Evolutionary conservation across 2,113 vertebrate genomes (phyloP).

Genomic region (Ciconia boyciana): DNA sequence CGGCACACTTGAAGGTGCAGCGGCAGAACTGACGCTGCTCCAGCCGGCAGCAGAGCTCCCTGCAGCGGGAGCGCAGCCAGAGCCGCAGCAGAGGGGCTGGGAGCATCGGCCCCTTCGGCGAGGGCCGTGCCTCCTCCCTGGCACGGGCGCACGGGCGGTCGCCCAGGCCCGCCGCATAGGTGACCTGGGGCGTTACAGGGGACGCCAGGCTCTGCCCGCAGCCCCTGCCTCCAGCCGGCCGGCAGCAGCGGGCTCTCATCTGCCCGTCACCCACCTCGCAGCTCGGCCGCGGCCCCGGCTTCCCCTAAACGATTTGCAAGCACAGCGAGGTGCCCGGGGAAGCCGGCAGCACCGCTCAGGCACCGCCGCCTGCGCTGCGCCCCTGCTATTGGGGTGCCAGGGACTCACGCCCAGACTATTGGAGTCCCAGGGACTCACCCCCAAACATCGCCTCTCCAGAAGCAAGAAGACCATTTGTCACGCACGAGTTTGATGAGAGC

Average conservation of each 20-base stretch:
- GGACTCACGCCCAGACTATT: not conserved
- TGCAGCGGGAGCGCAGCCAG: not conserved
- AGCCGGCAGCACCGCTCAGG: not conserved
- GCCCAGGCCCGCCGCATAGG: not conserved
- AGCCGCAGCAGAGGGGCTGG: no score
- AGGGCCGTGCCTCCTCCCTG: no score
- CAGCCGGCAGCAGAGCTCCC: not conserved
- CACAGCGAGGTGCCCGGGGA: not conserved
- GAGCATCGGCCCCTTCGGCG: not conserved
- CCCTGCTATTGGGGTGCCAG: no score
- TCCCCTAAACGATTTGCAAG: not conserved
- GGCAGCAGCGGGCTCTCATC: not conserved
- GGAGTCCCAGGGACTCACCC: not conserved
- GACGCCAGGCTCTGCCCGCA: not conserved
- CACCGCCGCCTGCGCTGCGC: not conserved
- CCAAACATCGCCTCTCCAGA: not conserved
- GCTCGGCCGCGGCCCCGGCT: not conserved
- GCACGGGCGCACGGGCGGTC: no score
- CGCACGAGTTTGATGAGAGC: accelerated
- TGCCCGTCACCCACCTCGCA: not conserved
- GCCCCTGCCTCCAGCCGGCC: not conserved
- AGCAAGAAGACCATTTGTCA: no score
- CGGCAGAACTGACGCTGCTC: not conserved
- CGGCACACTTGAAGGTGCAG: no score
- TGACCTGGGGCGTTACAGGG: no score